phyloP scores from a whole-genome alignment of 2,113 vertebrate species.

The Eulemur rufifrons region DNA sequence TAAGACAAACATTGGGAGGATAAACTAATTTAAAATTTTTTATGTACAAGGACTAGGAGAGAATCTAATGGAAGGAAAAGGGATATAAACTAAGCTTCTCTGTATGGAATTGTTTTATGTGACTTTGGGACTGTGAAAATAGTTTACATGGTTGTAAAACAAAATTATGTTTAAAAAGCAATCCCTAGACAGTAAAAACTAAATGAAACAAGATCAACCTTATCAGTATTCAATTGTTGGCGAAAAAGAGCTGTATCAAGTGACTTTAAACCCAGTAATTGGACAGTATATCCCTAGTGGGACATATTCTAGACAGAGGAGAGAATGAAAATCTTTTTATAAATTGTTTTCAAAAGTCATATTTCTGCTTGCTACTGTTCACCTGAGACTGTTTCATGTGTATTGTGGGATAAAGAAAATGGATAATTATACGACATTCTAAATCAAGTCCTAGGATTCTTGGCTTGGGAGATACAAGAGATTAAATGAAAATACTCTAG shows the following conservation, averaged over 20 bases:
- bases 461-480: background rate
- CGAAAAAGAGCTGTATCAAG: background rate
- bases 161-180: background rate
- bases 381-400: background rate
- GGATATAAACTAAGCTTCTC: background rate
- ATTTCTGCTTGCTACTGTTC: background rate
- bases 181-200: background rate
- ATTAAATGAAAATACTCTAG: background rate
- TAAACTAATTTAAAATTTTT: background rate
- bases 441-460: constrained; percentile 3
- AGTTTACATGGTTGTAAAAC: background rate
- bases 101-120: background rate
- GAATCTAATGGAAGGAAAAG: background rate
- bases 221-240: background rate
- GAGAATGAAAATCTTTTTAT: background rate
- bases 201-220: constrained; percentile 21
- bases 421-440: background rate
- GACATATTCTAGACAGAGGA: background rate
- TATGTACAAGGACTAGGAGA: background rate
- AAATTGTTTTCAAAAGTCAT: background rate
- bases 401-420: background rate
- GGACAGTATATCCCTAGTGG: background rate
- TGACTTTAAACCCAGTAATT: background rate
- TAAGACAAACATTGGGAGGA: background rate
- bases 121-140: background rate